A percentile compares a stretch with the other conserved stretches of the same genome.
Conservation (phyloP, 2,888 invertebrate species). For the Orgyia antiqua region DNA sequence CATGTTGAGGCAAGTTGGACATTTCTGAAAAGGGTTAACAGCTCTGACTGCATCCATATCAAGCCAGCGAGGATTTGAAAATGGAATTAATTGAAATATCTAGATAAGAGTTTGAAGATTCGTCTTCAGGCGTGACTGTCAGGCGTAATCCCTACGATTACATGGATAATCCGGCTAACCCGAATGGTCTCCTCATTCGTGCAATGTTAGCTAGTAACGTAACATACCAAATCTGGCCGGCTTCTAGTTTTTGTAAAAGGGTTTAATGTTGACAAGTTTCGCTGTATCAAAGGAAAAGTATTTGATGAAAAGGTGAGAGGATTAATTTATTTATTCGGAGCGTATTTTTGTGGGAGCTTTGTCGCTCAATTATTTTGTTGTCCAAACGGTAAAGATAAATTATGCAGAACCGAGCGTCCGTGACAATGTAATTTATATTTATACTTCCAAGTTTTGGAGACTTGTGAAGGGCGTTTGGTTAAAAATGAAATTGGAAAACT, state of each 20-base stretch:
- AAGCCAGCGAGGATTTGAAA: conserved; percentile 17
- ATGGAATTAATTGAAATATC: conserved; percentile 30
- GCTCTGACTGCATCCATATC: conserved; percentile 12
- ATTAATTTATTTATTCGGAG: conserved; percentile 22
- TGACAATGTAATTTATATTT: conserved; percentile 3
- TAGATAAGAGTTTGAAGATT: conserved; percentile 26
- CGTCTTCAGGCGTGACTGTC: conserved; percentile 28
- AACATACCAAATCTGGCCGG: conserved; percentile 17
- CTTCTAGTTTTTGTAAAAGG: conserved; percentile 26
- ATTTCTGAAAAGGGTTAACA: conserved; percentile 21
- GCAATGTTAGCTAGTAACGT: conserved; percentile 9
- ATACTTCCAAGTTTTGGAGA: background rate
- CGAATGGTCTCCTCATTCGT: conserved; percentile 17
- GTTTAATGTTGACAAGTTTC: conserved; percentile 26
- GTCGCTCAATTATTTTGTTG: conserved; percentile 10
- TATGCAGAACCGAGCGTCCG: conserved; percentile 5
- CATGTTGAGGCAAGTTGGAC: conserved; percentile 16
- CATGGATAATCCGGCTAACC: conserved; percentile 27
- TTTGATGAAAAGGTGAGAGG: conserved; percentile 16
- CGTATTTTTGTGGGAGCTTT: conserved; percentile 9
- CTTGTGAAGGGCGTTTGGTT: background rate
- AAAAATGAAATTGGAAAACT: conserved; percentile 4
- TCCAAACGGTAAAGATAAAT: conserved; percentile 9
- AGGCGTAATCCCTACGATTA: conserved; percentile 27
- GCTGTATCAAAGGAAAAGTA: conserved; percentile 19